phyloP scores from a whole-genome alignment of 2,113 vertebrate species.

The Pomatorhinus ruficollis region DNA sequence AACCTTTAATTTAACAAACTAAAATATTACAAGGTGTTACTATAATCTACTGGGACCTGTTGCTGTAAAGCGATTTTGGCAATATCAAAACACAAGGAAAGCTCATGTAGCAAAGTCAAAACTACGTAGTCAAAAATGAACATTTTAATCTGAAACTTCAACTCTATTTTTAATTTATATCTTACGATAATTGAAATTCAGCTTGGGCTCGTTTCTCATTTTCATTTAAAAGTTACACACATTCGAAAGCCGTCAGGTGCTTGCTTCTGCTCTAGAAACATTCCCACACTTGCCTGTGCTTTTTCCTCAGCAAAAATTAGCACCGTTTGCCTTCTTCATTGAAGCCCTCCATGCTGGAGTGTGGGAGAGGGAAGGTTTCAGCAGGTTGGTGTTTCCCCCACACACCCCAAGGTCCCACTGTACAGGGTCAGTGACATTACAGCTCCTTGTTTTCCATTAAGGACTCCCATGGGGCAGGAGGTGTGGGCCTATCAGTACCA shows the following conservation, averaged over 20 bases:
- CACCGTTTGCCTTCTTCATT: accelerated
- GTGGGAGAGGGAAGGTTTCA: neutral
- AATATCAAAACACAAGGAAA: neutral
- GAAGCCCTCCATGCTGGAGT: accelerated
- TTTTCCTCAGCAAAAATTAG: neutral
- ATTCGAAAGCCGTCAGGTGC: neutral
- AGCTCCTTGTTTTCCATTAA: neutral
- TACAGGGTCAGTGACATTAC: neutral
- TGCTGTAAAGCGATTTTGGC: neutral
- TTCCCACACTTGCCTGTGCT: neutral
- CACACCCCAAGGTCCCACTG: neutral
- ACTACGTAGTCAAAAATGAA: neutral
- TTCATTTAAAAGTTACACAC: neutral
- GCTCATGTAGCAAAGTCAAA: neutral
- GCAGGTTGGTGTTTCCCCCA: neutral
- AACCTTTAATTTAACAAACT: neutral
- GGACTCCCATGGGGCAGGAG: neutral
- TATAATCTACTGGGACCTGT: neutral
- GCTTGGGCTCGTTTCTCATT: neutral
- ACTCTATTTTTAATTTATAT: neutral
- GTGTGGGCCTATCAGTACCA: neutral
- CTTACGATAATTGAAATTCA: neutral
- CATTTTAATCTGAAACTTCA: neutral
- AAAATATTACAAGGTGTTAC: neutral
- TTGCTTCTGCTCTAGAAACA: neutral